These are phyloP conservation scores for Rhopalosiphum nymphaeae DNA, from an alignment of 2,888 invertebrate genomes.

Conservation along the genomic window DNA sequence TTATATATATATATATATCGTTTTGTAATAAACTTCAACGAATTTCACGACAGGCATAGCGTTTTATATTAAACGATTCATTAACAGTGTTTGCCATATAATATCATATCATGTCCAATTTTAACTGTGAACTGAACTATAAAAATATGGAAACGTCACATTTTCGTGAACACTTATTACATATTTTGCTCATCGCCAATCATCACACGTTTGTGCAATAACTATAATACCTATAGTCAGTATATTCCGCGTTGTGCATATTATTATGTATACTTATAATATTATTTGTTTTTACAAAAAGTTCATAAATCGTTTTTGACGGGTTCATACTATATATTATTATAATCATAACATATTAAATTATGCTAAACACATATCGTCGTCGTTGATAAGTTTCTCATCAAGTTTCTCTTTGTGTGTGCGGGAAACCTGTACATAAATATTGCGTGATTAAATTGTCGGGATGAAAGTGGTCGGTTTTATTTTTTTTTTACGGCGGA, in stretches of 20 bases:
- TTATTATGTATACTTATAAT: background rate
- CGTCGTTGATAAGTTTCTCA: conserved; percentile 8
- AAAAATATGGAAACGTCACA: background rate
- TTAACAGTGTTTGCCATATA: background rate
- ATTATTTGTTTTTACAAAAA: background rate
- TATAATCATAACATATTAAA: too few relatives aligned
- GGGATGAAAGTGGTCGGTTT: background rate
- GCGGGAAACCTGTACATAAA: background rate
- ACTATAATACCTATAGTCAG: background rate
- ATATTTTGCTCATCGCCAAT: background rate
- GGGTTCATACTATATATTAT: background rate
- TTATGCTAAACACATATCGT: background rate
- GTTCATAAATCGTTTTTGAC: background rate
- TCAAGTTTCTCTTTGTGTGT: background rate
- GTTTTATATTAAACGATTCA: background rate
- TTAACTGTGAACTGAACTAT: background rate
- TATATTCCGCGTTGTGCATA: background rate
- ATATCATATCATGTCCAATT: background rate
- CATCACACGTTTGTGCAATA: background rate
- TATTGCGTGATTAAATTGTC: conserved; percentile 13
- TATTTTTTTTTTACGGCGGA: background rate
- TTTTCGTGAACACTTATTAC: background rate
- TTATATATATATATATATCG: background rate
- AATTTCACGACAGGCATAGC: background rate
- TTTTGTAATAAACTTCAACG: background rate